Conservation (phyloP, 92 coral and sea anemone genomes). For the Desmophyllum pertusum region DNA sequence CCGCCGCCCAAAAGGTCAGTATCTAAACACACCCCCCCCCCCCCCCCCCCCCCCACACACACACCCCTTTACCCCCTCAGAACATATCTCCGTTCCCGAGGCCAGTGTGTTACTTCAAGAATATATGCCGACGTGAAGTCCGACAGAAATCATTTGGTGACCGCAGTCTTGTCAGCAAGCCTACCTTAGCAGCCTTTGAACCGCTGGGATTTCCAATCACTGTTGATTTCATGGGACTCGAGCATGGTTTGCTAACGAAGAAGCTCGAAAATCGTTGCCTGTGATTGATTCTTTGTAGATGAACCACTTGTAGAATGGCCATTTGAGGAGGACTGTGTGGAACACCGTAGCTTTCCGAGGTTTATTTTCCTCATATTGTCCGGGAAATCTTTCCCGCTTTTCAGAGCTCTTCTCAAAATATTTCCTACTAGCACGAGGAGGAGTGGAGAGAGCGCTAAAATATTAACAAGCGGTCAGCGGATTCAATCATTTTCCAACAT, state of each 20-base stretch:
- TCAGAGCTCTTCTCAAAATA: neutral
- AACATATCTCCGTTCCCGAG: no score
- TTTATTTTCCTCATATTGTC: conserved; percentile 22
- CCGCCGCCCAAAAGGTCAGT: no score
- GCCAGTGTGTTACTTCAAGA: no score
- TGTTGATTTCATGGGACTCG: neutral
- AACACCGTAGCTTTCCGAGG: conserved; percentile 44
- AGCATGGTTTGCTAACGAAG: conserved; percentile 33
- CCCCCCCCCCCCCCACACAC: no score
- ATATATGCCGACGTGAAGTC: no score
- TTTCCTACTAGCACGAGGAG: neutral
- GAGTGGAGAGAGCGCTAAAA: neutral
- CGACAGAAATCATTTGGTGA: no score
- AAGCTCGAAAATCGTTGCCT: conserved; percentile 66
- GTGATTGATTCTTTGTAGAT: conserved; percentile 35
- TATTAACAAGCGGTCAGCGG: conserved; percentile 27
- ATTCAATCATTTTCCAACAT: neutral
- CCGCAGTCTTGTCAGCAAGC: neutral
- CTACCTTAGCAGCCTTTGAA: conserved; percentile 4
- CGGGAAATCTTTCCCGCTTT: conserved; percentile 7
- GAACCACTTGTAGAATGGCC: neutral
- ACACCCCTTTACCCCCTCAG: no score
- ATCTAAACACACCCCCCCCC: no score
- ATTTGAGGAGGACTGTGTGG: conserved; percentile 6
- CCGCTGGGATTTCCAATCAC: neutral